A percentile compares a stretch with the other conserved stretches of the same genome.
Conservation (phyloP, 2,888 invertebrate genomes). For the Ophraella communa region DNA sequence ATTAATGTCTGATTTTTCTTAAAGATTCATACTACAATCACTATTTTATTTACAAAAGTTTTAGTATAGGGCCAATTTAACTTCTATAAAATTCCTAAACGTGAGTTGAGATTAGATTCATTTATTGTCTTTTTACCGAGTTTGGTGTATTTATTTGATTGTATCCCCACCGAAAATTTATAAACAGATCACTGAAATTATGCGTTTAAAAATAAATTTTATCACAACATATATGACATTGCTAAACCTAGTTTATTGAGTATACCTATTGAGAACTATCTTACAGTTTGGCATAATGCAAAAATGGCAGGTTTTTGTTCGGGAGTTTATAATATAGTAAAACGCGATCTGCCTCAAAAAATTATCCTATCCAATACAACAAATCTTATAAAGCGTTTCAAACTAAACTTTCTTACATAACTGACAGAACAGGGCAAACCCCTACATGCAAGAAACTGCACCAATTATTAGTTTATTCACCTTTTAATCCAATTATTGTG, state of each 20-base stretch:
- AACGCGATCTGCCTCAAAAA: not conserved
- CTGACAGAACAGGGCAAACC: too few species aligned
- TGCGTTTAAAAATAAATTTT: slow-evolving; percentile 11
- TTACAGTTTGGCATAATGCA: slow-evolving; percentile 16
- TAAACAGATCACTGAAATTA: slow-evolving; percentile 15
- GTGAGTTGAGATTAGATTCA: not conserved
- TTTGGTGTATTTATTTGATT: not conserved
- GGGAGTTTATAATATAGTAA: not conserved
- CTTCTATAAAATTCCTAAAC: too few species aligned
- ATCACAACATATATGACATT: slow-evolving; percentile 11
- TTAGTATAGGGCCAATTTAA: too few species aligned
- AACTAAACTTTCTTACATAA: too few species aligned
- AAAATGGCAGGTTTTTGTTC: slow-evolving; percentile 14
- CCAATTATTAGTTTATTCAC: too few species aligned
- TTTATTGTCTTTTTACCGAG: not conserved
- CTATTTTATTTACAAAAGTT: too few species aligned
- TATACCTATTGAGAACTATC: slow-evolving; percentile 14
- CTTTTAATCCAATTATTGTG: too few species aligned
- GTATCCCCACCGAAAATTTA: not conserved
- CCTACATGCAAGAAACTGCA: too few species aligned
- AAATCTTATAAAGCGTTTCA: not conserved
- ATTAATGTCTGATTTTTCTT: too few species aligned
- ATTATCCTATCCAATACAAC: not conserved
- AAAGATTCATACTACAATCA: too few species aligned
- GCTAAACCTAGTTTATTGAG: slow-evolving; percentile 11